phyloP scores from a whole-genome alignment of 2,888 invertebrate genomes.

The Cryptus armator region DNA sequence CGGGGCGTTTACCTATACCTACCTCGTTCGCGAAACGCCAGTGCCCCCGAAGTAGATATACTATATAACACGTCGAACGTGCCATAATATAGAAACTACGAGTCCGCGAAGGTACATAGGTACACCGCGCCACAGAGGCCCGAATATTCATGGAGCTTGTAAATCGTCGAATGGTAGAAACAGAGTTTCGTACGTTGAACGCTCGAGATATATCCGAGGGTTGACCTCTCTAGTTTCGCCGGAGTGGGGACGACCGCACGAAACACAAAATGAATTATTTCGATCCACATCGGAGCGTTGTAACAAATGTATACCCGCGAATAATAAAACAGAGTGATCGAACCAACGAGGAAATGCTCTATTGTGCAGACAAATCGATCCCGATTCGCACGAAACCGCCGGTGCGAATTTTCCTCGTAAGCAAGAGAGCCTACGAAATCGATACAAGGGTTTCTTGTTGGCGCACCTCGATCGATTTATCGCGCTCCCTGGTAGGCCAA shows the following conservation, averaged over 20 bases:
- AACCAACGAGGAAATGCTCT: constrained; percentile 36
- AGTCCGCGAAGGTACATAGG: neutral
- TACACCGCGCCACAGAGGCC: constrained; percentile 19
- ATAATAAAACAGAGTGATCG: constrained; percentile 50
- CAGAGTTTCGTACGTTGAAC: constrained; percentile 6
- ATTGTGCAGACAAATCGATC: constrained; percentile 49
- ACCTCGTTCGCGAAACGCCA: constrained; percentile 49
- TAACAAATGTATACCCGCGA: constrained; percentile 12
- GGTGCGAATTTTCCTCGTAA: constrained; percentile 15
- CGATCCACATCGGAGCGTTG: constrained; percentile 25
- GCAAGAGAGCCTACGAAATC: neutral
- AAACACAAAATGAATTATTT: constrained; percentile 51
- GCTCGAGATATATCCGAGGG: neutral
- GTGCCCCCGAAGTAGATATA: constrained; percentile 45
- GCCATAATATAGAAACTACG: constrained; percentile 58
- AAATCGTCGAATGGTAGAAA: constrained; percentile 54
- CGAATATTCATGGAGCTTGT: constrained; percentile 65
- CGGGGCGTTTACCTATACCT: neutral
- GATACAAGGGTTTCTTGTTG: constrained; percentile 24
- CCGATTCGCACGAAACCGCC: constrained; percentile 54
- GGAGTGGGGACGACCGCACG: neutral
- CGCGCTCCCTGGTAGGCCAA: neutral
- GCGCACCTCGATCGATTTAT: constrained; percentile 59
- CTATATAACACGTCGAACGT: constrained; percentile 34
- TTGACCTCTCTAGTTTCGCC: neutral